These are phyloP conservation scores for Trissolcus basalis DNA, from an alignment of 1,140 invertebrate genomes.

Conservation along the genomic window DNA sequence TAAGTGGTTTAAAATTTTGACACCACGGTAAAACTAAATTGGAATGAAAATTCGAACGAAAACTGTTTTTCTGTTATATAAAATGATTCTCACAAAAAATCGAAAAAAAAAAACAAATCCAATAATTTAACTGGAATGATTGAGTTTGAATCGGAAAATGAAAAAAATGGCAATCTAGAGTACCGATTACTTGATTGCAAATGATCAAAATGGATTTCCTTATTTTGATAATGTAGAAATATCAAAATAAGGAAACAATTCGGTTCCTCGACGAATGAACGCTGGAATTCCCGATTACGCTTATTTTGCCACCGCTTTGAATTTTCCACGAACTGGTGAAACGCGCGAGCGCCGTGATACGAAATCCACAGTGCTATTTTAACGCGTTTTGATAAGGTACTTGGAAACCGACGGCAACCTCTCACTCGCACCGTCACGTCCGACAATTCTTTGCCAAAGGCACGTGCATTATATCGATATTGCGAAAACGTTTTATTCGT, in stretches of 20 bases:
- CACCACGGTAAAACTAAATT: too few species aligned
- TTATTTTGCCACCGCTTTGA: constrained; percentile 34
- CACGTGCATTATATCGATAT: constrained; percentile 55
- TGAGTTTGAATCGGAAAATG: background rate
- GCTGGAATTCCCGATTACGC: constrained; percentile 36
- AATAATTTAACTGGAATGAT: too few species aligned
- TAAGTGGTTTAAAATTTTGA: constrained; percentile 18
- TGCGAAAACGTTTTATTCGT: constrained; percentile 52
- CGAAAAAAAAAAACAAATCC: too few species aligned
- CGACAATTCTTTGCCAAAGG: constrained; percentile 40
- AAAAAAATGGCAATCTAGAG: too few species aligned
- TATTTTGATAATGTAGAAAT: background rate
- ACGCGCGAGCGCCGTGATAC: constrained; percentile 38
- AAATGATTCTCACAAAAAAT: too few species aligned
- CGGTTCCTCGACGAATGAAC: constrained; percentile 15
- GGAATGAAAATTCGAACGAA: too few species aligned
- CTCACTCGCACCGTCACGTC: constrained; percentile 22
- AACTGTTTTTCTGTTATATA: too few species aligned
- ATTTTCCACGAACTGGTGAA: constrained; percentile 28
- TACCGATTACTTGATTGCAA: too few species aligned
- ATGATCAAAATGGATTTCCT: too few species aligned
- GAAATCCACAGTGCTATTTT: constrained; percentile 32
- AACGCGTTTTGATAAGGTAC: constrained; percentile 36
- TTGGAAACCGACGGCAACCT: constrained; percentile 8
- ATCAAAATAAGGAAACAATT: constrained; percentile 36